Evolutionary conservation across 2,113 vertebrate genomes (phyloP).

Genomic region (Anhinga anhinga): DNA sequence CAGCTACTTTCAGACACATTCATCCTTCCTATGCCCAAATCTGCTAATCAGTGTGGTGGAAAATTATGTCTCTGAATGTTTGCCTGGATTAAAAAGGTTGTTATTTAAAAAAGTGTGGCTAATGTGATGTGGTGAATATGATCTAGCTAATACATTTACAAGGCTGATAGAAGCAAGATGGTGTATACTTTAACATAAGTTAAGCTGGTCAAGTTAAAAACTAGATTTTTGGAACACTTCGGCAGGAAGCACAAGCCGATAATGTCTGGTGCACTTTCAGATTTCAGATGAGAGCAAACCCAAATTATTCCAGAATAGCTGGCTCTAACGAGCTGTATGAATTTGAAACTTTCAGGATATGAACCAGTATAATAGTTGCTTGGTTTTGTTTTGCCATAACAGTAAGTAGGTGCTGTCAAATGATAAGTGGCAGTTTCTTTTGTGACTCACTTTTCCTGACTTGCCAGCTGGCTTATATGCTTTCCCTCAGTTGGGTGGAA

Average conservation of each 20-base stretch:
- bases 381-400: conserved; percentile 57
- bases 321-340: not conserved
- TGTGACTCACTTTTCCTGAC: conserved; percentile 44
- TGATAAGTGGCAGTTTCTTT: conserved; percentile 59
- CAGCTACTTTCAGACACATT: not conserved
- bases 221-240: not conserved
- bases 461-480: conserved; percentile 30
- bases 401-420: conserved; percentile 65
- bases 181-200: not conserved
- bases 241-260: not conserved
- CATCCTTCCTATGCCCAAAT: not conserved
- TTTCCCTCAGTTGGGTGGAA: conserved; percentile 41
- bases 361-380: conserved; percentile 44
- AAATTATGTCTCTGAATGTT: conserved; percentile 11
- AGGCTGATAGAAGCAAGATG: not conserved
- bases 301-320: conserved; percentile 4
- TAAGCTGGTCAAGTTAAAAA: conserved; percentile 6
- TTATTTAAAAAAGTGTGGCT: not conserved
- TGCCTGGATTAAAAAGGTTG: not conserved
- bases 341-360: conserved; percentile 28
- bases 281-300: conserved; percentile 11
- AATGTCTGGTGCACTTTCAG: not conserved
- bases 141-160: not conserved
- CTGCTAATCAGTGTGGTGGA: not conserved
- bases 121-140: not conserved